phyloP scores from a whole-genome alignment of 2,888 invertebrate species.

The Metallyticus violacea region DNA sequence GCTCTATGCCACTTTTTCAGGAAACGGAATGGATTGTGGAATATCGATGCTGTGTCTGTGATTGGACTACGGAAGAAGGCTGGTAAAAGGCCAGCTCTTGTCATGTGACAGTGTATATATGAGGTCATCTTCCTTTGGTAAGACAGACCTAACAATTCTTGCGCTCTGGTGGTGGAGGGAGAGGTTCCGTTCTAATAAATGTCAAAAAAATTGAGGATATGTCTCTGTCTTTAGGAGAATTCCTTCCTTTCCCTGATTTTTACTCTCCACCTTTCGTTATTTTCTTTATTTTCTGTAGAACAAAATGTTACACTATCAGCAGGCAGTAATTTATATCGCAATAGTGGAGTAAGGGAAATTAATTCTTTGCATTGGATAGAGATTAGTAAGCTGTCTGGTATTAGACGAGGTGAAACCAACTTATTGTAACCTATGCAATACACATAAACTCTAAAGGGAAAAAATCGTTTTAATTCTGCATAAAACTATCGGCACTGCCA shows the following conservation, averaged over 20 bases:
- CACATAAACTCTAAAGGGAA: no score
- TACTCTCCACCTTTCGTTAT: neutral
- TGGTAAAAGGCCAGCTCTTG: neutral
- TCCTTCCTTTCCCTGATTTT: neutral
- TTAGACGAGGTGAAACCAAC: no score
- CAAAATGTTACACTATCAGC: neutral
- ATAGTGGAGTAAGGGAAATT: no score
- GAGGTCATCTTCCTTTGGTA: conserved; percentile 2
- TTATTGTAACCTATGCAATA: no score
- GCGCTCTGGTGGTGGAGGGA: neutral
- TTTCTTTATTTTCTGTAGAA: neutral
- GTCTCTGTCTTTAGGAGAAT: conserved; percentile 10
- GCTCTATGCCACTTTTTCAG: neutral
- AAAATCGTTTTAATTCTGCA: no score
- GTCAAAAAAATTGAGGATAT: conserved; percentile 16
- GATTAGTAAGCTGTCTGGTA: no score
- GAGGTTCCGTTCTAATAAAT: conserved; percentile 13
- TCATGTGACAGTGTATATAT: conserved; percentile 15
- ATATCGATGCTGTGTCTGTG: neutral
- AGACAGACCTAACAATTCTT: conserved; percentile 5
- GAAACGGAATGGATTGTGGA: neutral
- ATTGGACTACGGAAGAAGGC: neutral
- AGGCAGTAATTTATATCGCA: no score
- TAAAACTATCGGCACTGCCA: no score
- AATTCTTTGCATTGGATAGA: no score